Percentiles rank a stretch among this genome's conserved stretches.
Conservation (phyloP, 2,797 vertebrate genomes). For the Borostomias antarcticus region DNA sequence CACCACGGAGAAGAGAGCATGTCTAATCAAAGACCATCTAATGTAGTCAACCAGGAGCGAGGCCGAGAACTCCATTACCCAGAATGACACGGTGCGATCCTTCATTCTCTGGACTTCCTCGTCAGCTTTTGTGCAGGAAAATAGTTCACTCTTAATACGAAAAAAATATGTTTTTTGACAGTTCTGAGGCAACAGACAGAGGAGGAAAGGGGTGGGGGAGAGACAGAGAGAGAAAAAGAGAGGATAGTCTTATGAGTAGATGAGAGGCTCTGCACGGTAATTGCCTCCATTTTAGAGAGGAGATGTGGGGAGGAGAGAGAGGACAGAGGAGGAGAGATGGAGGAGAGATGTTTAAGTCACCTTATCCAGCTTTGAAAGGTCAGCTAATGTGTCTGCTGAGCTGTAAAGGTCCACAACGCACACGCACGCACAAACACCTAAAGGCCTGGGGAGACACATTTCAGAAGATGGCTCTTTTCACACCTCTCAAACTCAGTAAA, state of each 20-base stretch:
- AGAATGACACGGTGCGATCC: background rate
- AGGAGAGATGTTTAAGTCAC: constrained; percentile 45
- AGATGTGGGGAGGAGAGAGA: constrained; percentile 19
- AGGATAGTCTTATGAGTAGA: background rate
- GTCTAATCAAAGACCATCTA: background rate
- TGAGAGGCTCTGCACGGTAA: background rate
- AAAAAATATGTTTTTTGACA: background rate
- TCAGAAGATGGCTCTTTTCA: background rate
- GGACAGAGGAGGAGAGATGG: constrained; percentile 7
- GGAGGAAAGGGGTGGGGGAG: background rate
- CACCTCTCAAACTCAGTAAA: background rate
- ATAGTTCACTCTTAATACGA: background rate
- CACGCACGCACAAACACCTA: constrained; percentile 12
- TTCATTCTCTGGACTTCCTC: background rate
- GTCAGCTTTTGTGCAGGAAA: background rate
- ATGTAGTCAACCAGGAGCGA: background rate
- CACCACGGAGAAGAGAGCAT: background rate
- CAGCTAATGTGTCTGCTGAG: constrained; percentile 54
- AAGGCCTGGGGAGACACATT: background rate
- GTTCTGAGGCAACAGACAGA: background rate
- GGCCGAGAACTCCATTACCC: background rate
- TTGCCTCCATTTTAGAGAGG: constrained; percentile 3
- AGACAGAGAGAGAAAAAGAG: background rate
- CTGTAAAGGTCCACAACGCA: constrained; percentile 16
- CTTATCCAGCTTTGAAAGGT: constrained; percentile 62